Evolutionary conservation across 2,888 invertebrate genomes (phyloP).

Genomic region (Cephus rjabovi): DNA sequence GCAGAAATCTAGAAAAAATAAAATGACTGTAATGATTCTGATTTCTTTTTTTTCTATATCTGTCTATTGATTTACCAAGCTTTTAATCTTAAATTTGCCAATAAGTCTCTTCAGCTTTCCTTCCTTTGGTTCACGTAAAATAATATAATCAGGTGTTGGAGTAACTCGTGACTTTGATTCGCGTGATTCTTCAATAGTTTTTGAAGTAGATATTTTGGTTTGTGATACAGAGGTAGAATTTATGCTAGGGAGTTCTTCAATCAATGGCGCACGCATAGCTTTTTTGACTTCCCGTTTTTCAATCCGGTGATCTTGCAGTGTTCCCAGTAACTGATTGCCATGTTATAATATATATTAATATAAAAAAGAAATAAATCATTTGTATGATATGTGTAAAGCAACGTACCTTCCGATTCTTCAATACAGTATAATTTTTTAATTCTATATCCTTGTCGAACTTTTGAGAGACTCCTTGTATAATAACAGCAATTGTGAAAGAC

Average conservation of each 20-base stretch:
- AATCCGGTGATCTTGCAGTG: slow-evolving; percentile 79
- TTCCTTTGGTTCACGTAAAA: slow-evolving; percentile 68
- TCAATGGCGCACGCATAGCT: slow-evolving; percentile 67
- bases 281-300: slow-evolving; percentile 76
- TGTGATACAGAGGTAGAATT: not conserved
- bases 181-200: slow-evolving; percentile 14
- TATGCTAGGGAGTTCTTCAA: slow-evolving; percentile 71
- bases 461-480: slow-evolving; percentile 82
- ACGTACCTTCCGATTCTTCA: slow-evolving; percentile 76
- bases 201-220: slow-evolving; percentile 25
- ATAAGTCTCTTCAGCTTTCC: slow-evolving; percentile 70
- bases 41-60: not conserved
- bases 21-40: slow-evolving; percentile 15
- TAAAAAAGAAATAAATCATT: slow-evolving; percentile 8
- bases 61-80: slow-evolving; percentile 63
- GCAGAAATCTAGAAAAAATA: slow-evolving; percentile 69
- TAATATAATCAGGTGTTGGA: slow-evolving; percentile 39
- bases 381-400: not conserved
- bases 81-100: slow-evolving; percentile 74
- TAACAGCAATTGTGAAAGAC: slow-evolving; percentile 83
- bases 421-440: slow-evolving; percentile 74
- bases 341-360: not conserved
- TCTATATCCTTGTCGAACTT: slow-evolving; percentile 82
- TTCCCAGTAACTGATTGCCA: slow-evolving; percentile 72
- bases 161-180: not conserved